These are phyloP conservation scores for Bolborhynchus lineola DNA, from an alignment of 2,113 vertebrate genomes.

Conservation along the genomic window DNA sequence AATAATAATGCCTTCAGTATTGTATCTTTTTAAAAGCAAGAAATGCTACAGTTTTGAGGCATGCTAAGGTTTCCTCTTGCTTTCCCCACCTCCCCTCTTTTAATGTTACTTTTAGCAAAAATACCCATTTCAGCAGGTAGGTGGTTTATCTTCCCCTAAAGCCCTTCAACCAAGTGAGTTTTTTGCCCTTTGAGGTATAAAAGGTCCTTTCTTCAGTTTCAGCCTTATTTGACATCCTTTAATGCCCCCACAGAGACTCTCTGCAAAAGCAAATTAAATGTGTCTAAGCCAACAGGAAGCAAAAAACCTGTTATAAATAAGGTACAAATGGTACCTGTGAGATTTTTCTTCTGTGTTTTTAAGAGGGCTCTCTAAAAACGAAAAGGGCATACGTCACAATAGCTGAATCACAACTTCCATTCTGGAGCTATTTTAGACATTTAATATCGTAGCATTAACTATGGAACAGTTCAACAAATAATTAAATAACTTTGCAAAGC, in stretches of 20 bases:
- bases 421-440: not conserved
- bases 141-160: not conserved
- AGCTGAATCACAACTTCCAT: not conserved
- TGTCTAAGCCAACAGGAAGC: not conserved
- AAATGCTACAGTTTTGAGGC: not conserved
- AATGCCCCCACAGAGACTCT: not conserved
- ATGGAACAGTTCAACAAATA: not conserved
- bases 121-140: not conserved
- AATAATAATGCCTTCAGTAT: not conserved
- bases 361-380: not conserved
- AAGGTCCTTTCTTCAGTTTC: not conserved
- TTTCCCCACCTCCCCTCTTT: not conserved
- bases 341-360: not conserved
- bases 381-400: not conserved
- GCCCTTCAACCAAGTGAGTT: not conserved
- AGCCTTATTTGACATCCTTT: not conserved
- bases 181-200: not conserved
- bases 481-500: not conserved
- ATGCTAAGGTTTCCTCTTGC: not conserved
- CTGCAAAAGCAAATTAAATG: not conserved
- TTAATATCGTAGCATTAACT: slow-evolving; percentile 13
- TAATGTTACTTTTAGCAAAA: not conserved
- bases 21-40: not conserved
- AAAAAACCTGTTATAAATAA: not conserved
- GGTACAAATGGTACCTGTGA: not conserved